These are phyloP conservation scores for Ctenicera cuprea DNA, from an alignment of 2,888 invertebrate genomes.

Conservation along the genomic window DNA sequence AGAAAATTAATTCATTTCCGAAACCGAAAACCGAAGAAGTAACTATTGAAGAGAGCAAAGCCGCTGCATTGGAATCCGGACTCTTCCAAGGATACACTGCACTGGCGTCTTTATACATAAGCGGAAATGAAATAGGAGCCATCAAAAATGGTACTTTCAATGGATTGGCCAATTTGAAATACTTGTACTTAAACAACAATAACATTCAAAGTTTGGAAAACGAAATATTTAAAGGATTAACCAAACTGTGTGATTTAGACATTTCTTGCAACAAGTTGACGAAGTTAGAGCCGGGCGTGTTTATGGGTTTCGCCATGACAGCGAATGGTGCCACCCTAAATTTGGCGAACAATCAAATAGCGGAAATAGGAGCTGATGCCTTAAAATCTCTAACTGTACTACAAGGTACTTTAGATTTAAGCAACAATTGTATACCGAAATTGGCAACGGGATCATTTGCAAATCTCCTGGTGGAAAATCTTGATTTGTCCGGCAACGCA, in stretches of 20 bases:
- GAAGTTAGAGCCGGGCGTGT: constrained; percentile 24
- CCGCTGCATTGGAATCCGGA: neutral
- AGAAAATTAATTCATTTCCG: constrained; percentile 24
- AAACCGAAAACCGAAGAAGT: constrained; percentile 47
- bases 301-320: constrained; percentile 39
- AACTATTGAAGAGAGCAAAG: constrained; percentile 39
- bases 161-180: constrained; percentile 41
- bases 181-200: constrained; percentile 47
- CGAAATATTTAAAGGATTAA: constrained; percentile 35
- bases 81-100: constrained; percentile 38
- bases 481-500: constrained; percentile 42
- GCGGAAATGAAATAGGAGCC: constrained; percentile 44
- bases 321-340: constrained; percentile 38
- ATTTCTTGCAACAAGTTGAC: constrained; percentile 42
- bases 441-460: constrained; percentile 17
- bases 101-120: constrained; percentile 39
- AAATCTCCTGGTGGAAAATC: constrained; percentile 42
- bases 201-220: constrained; percentile 39
- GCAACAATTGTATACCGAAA: constrained; percentile 35
- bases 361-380: constrained; percentile 28
- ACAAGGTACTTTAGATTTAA: constrained; percentile 43
- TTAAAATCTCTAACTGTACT: constrained; percentile 43
- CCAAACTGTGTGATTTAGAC: constrained; percentile 41
- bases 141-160: constrained; percentile 35
- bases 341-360: constrained; percentile 44